phyloP scores from a whole-genome alignment of 2,113 vertebrate genomes.

The Mixornis gularis region DNA sequence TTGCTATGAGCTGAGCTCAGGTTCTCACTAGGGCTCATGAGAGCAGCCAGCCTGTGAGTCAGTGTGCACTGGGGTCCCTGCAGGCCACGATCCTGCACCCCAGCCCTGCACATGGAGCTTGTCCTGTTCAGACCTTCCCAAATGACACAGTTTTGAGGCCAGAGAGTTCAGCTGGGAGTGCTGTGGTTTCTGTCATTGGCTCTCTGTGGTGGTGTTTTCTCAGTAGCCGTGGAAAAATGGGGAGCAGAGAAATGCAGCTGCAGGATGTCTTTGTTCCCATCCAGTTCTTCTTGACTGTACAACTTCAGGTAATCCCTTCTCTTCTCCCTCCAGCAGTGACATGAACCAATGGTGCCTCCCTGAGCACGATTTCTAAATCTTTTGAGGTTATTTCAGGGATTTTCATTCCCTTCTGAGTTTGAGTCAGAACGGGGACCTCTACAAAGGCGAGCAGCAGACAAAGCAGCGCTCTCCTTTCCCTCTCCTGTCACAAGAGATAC shows the following conservation, averaged over 20 bases:
- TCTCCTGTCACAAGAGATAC: background rate
- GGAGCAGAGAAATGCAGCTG: background rate
- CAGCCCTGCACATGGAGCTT: background rate
- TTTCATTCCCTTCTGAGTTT: background rate
- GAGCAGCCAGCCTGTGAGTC: background rate
- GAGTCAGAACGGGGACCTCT: background rate
- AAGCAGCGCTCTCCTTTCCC: background rate
- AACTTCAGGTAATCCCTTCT: background rate
- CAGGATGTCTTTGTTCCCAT: background rate
- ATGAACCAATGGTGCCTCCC: background rate
- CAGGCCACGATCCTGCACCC: background rate
- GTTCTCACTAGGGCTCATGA: background rate
- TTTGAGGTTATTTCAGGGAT: background rate
- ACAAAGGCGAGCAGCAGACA: background rate
- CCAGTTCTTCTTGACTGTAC: background rate
- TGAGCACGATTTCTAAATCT: background rate
- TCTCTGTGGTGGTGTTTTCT: background rate
- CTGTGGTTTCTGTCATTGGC: background rate
- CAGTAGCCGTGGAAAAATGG: background rate
- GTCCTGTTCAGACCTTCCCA: background rate
- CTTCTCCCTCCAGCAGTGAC: background rate
- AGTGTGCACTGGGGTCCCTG: accelerated
- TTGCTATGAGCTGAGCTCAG: background rate
- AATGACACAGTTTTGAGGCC: background rate
- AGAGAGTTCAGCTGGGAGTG: background rate